Percentiles rank a stretch among this genome's conserved stretches.
phyloP scores from a whole-genome alignment of 2,797 vertebrate species.

The Linurgus olivaceus region DNA sequence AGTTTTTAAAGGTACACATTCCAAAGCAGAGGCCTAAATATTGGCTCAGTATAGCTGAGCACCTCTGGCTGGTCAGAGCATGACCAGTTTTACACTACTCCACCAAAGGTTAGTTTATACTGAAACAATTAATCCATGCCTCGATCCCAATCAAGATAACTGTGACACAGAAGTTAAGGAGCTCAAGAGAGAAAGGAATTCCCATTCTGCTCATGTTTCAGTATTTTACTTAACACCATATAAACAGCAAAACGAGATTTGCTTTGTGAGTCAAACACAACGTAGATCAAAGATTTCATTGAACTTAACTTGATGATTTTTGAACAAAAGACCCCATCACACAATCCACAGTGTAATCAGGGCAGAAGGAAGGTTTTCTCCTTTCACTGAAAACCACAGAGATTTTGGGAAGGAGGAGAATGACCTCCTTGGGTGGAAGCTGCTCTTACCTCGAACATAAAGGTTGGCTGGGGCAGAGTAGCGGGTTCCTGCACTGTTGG shows the following conservation, averaged over 20 bases:
- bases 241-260: not conserved
- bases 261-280: not conserved
- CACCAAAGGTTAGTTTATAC: not conserved
- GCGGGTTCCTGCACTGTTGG: slow-evolving; percentile 94
- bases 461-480: slow-evolving; percentile 97
- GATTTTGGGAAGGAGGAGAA: not conserved
- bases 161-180: not conserved
- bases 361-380: not conserved
- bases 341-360: not conserved
- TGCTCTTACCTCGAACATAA: slow-evolving; percentile 95
- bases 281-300: accelerated
- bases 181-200: slow-evolving; percentile 4
- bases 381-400: not conserved
- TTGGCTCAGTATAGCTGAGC: not conserved
- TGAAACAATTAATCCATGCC: not conserved
- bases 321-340: not conserved
- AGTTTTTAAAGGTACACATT: slow-evolving; percentile 23
- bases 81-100: not conserved
- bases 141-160: not conserved
- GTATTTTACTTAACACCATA: not conserved
- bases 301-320: not conserved
- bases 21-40: slow-evolving; percentile 4
- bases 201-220: not conserved
- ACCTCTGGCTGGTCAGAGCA: not conserved
- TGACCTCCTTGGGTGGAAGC: not conserved